phyloP scores from a whole-genome alignment of 1,140 invertebrate genomes.

The Centruroides vittatus region DNA sequence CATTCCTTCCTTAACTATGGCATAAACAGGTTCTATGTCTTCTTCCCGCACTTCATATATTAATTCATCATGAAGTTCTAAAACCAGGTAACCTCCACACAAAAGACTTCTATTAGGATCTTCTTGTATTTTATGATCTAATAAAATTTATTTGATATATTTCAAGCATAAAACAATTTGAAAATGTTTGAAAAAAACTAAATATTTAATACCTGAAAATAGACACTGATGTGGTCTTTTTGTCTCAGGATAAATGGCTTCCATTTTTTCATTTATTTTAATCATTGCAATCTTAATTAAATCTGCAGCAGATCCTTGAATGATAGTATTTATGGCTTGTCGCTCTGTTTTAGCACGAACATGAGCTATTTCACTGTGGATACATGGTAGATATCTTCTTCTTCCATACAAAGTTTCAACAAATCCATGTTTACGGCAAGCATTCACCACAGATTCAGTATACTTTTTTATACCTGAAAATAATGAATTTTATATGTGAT shows the following conservation, averaged over 20 bases:
- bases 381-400: slow-evolving; percentile 58
- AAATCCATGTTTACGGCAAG: slow-evolving; percentile 55
- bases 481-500: background rate
- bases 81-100: slow-evolving; percentile 46
- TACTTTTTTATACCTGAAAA: slow-evolving; percentile 41
- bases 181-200: no score
- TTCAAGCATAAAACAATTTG: no score
- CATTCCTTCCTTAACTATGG: slow-evolving; percentile 60
- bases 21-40: slow-evolving; percentile 43
- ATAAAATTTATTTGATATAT: no score
- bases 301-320: slow-evolving; percentile 93
- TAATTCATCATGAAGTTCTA: slow-evolving; percentile 93
- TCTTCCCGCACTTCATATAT: slow-evolving; percentile 66
- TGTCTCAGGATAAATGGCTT: background rate
- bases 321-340: slow-evolving; percentile 85
- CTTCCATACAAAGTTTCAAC: slow-evolving; percentile 69
- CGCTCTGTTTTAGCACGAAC: slow-evolving; percentile 70
- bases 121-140: background rate
- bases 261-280: slow-evolving; percentile 43
- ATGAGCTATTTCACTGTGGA: slow-evolving; percentile 45
- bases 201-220: no score
- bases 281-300: slow-evolving; percentile 84
- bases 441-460: slow-evolving; percentile 45
- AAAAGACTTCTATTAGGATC: background rate
- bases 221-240: no score